A percentile compares a stretch with the other conserved stretches of the same genome.
These are phyloP conservation scores for Chaetogeoica ovagalla DNA, from an alignment of 2,888 invertebrate species.

Conservation along the genomic window DNA sequence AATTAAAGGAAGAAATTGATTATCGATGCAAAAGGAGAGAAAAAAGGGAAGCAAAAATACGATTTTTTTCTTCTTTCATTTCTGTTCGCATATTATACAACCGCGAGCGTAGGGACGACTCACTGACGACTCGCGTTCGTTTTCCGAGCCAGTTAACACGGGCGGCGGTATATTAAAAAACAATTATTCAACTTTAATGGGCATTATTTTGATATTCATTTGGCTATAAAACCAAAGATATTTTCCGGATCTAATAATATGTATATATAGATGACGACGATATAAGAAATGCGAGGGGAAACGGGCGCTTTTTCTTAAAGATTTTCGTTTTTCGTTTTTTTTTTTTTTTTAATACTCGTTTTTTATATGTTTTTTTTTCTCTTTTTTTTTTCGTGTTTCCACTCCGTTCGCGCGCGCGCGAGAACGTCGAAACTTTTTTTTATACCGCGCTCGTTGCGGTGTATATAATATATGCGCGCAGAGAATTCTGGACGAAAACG, in stretches of 20 bases:
- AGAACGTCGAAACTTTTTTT: too few relatives aligned
- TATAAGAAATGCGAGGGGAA: too few relatives aligned
- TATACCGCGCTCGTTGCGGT: too few relatives aligned
- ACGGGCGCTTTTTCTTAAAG: too few relatives aligned
- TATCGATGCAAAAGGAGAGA: conserved; percentile 39
- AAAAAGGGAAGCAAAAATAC: background rate
- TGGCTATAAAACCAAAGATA: conserved; percentile 53
- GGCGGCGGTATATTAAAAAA: conserved; percentile 47
- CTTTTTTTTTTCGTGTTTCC: too few relatives aligned
- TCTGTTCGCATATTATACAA: background rate
- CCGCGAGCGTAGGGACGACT: too few relatives aligned
- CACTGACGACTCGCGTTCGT: background rate
- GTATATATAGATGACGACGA: background rate
- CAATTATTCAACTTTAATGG: conserved; percentile 53
- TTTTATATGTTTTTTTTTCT: too few relatives aligned
- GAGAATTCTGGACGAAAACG: too few relatives aligned
- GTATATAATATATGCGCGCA: too few relatives aligned
- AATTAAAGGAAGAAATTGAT: conserved; percentile 50
- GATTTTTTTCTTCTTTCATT: background rate
- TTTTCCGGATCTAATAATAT: conserved; percentile 27
- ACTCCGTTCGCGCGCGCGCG: too few relatives aligned
- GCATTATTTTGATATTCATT: conserved; percentile 53
- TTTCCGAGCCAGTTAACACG: conserved; percentile 50
- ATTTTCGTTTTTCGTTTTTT: too few relatives aligned
- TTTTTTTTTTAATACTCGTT: too few relatives aligned